These are phyloP conservation scores for Chunga burmeisteri DNA, from an alignment of 2,113 vertebrate genomes.

Conservation along the genomic window DNA sequence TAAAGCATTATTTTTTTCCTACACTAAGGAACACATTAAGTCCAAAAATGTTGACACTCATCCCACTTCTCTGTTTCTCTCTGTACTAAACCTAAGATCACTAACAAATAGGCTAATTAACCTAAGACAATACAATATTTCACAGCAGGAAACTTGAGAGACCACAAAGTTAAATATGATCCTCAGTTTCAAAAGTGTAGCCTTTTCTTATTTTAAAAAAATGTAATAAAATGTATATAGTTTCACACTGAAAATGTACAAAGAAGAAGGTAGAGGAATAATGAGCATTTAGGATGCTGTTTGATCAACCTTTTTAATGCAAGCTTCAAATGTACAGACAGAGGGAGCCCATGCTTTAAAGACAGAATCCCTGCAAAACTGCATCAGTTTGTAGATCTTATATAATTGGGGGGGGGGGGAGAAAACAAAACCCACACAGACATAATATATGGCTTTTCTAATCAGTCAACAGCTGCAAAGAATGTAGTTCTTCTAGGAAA, in stretches of 20 bases:
- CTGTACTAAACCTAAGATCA: background rate
- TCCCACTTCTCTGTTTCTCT: background rate
- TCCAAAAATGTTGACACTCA: background rate
- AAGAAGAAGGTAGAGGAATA: background rate
- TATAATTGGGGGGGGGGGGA: background rate
- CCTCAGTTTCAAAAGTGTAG: background rate
- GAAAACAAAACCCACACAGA: fast-evolving
- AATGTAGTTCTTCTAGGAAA: background rate
- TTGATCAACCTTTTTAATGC: background rate
- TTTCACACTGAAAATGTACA: background rate
- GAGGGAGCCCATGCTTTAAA: background rate
- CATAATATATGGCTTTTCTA: background rate
- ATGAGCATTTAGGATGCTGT: background rate
- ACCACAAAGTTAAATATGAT: background rate
- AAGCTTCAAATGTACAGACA: background rate
- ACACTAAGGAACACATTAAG: background rate
- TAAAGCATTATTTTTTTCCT: background rate
- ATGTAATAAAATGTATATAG: background rate
- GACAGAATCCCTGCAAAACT: background rate
- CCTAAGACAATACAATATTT: background rate
- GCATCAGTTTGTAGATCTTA: background rate
- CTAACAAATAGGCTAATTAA: background rate
- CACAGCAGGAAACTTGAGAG: background rate
- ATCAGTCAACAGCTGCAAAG: background rate
- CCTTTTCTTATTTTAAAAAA: background rate